Evolutionary conservation across 2,113 vertebrate genomes (phyloP).

Genomic region (Trichomycterus rosablanca): DNA sequence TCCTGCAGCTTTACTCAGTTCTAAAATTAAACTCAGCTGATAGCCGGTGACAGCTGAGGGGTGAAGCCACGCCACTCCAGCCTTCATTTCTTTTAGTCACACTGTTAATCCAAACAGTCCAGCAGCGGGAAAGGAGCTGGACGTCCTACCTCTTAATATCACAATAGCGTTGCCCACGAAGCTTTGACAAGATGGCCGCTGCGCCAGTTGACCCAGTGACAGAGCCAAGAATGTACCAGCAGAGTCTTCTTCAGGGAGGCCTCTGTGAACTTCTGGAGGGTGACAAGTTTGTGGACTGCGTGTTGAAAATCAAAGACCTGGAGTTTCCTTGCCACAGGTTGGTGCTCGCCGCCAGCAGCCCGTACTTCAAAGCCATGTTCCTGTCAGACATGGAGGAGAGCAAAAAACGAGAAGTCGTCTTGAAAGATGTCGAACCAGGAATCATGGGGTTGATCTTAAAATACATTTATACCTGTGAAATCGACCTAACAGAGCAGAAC

Average conservation of each 20-base stretch:
- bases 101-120: constrained; percentile 47
- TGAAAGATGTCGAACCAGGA: constrained; percentile 88
- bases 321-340: constrained; percentile 93
- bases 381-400: constrained; percentile 83
- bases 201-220: constrained; percentile 77
- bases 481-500: constrained; percentile 87
- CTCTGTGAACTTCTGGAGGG: constrained; percentile 90
- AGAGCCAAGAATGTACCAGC: constrained; percentile 91
- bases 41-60: constrained; percentile 63
- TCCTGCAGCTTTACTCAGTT: constrained; percentile 57
- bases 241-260: constrained; percentile 92
- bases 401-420: constrained; percentile 78
- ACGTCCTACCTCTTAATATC: constrained; percentile 37
- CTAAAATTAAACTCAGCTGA: constrained; percentile 83
- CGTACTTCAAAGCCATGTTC: constrained; percentile 87
- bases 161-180: constrained; percentile 25
- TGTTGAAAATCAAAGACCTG: constrained; percentile 84
- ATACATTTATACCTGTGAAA: constrained; percentile 92
- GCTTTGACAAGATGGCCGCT: constrained; percentile 76
- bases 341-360: constrained; percentile 93
- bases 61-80: constrained; percentile 33
- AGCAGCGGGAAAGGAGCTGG: constrained; percentile 47
- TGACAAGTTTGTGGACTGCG: constrained; percentile 89
- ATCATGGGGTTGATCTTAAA: constrained; percentile 88
- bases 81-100: constrained; percentile 32